Evolutionary conservation across 2,797 vertebrate genomes (phyloP).

Genomic region (Epinephelus coioides): DNA sequence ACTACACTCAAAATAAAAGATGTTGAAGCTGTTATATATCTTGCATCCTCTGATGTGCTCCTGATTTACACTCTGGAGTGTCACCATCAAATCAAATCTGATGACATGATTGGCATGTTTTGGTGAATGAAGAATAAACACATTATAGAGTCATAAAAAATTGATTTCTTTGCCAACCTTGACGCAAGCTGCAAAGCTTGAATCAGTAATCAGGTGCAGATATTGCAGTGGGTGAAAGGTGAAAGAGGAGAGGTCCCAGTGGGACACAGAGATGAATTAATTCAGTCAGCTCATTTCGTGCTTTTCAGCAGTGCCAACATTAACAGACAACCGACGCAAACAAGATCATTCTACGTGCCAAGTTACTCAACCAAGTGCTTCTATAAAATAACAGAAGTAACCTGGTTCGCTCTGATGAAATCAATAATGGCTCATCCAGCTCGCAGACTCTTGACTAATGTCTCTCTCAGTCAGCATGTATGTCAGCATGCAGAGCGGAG

Average conservation of each 20-base stretch:
- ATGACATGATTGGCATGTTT: constrained; percentile 15
- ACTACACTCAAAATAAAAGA: not conserved
- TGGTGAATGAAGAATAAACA: constrained; percentile 7
- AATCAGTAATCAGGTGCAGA: constrained; percentile 37
- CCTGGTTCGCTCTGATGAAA: constrained; percentile 39
- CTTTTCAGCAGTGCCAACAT: constrained; percentile 32
- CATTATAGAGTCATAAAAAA: constrained; percentile 34
- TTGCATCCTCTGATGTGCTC: not conserved
- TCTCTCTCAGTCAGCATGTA: constrained; percentile 40
- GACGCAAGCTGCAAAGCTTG: constrained; percentile 20
- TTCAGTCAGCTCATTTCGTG: constrained; percentile 33
- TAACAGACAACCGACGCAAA: constrained; percentile 50
- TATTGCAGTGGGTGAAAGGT: constrained; percentile 75
- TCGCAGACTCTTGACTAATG: constrained; percentile 38
- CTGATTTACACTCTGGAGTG: constrained; percentile 15
- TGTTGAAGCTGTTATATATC: not conserved
- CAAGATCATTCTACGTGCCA: constrained; percentile 28
- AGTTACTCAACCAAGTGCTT: constrained; percentile 57
- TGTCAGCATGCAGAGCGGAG: constrained; percentile 44
- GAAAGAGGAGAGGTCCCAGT: constrained; percentile 60
- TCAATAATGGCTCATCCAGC: constrained; percentile 50
- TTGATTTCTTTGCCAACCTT: constrained; percentile 11
- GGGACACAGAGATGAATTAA: constrained; percentile 56
- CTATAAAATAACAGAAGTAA: constrained; percentile 47
- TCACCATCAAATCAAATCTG: constrained; percentile 18